These are phyloP conservation scores for Eumacrocentrus americanus DNA, from an alignment of 2,888 invertebrate genomes.

Conservation along the genomic window DNA sequence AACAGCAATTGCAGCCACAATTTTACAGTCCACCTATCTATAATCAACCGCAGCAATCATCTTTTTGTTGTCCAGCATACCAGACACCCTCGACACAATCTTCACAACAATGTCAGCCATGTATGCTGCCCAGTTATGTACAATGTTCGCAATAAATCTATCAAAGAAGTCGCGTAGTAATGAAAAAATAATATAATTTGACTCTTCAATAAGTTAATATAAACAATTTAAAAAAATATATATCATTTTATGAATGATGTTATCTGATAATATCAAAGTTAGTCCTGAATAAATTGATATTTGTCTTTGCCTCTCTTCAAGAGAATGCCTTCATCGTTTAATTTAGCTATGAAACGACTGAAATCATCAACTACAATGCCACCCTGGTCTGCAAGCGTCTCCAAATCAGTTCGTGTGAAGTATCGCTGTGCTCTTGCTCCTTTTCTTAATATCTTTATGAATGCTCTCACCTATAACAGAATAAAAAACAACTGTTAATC, in stretches of 20 bases:
- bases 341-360: slow-evolving; percentile 73
- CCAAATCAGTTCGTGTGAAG: slow-evolving; percentile 79
- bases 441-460: slow-evolving; percentile 72
- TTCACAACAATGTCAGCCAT: background rate
- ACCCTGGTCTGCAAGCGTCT: slow-evolving; percentile 71
- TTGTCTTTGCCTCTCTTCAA: slow-evolving; percentile 79
- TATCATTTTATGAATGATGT: too few relatives aligned
- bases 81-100: background rate
- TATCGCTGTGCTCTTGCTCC: slow-evolving; percentile 72
- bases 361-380: slow-evolving; percentile 72
- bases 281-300: slow-evolving; percentile 69
- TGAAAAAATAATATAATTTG: background rate
- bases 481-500: slow-evolving; percentile 44
- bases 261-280: too few relatives aligned
- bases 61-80: slow-evolving; percentile 4
- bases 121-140: slow-evolving; percentile 2
- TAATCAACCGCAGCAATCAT: slow-evolving; percentile 6
- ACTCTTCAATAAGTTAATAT: too few relatives aligned
- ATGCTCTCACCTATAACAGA: slow-evolving; percentile 66
- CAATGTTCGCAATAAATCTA: slow-evolving; percentile 1
- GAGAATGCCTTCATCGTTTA: slow-evolving; percentile 86
- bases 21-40: background rate
- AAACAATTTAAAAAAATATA: too few relatives aligned
- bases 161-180: background rate
- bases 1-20: slow-evolving; percentile 5